Evolutionary conservation across 2,797 vertebrate species (phyloP).

Genomic region (Gastrophryne carolinensis): DNA sequence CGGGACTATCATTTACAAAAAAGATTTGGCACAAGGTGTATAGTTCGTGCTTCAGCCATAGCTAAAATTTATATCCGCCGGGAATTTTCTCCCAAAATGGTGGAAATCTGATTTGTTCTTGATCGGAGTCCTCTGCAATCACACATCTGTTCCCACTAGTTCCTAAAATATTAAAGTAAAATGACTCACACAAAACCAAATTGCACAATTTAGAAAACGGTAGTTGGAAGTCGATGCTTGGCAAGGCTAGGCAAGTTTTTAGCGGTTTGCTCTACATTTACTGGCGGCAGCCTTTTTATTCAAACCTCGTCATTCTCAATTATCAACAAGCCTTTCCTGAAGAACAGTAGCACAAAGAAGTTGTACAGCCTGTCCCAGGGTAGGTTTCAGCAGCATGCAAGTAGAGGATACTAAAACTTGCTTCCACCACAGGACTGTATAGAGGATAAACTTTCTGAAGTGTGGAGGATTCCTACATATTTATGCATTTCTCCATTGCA

Average conservation of each 20-base stretch:
- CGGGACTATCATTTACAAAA: background rate
- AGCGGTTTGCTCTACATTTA: constrained; percentile 23
- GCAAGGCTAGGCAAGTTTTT: constrained; percentile 28
- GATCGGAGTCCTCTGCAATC: constrained; percentile 28
- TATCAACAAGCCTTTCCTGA: too few species aligned
- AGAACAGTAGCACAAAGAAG: too few species aligned
- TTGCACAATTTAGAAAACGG: constrained; percentile 40
- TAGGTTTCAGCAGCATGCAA: too few species aligned
- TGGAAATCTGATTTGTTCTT: constrained; percentile 34
- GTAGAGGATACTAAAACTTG: too few species aligned
- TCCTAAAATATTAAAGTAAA: constrained; percentile 47
- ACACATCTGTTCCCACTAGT: constrained; percentile 47
- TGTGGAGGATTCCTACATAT: too few species aligned
- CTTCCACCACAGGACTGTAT: too few species aligned
- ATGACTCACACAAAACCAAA: constrained; percentile 31
- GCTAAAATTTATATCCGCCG: background rate
- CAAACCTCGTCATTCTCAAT: too few species aligned
- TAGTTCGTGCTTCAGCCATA: background rate
- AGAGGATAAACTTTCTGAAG: too few species aligned
- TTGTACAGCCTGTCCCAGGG: too few species aligned
- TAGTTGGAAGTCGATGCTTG: constrained; percentile 45
- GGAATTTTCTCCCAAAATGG: constrained; percentile 14
- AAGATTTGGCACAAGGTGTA: background rate
- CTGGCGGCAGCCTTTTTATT: background rate
- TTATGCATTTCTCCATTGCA: too few species aligned